Conservation (phyloP, 2,888 invertebrate genomes). For the Drosophila recens region DNA sequence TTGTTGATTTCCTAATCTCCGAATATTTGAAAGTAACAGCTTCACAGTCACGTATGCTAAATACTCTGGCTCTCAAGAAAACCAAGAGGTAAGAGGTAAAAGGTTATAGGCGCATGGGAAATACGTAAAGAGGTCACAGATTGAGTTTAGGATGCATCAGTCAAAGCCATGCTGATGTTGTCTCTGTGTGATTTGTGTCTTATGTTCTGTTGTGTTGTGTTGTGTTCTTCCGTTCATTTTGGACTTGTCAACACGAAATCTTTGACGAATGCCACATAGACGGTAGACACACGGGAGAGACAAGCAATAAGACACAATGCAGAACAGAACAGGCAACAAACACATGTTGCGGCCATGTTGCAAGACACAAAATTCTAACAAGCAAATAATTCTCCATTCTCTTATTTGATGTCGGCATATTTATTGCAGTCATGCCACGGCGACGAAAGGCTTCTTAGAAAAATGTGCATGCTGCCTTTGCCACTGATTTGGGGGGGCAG, state of each 20-base stretch:
- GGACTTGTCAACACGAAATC: slow-evolving; percentile 56
- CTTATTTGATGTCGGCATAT: slow-evolving; percentile 57
- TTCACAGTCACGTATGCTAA: slow-evolving; percentile 6
- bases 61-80: neutral
- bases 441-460: slow-evolving; percentile 77
- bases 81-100: slow-evolving; percentile 32
- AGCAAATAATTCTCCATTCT: slow-evolving; percentile 74
- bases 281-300: slow-evolving; percentile 8
- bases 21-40: slow-evolving; percentile 4
- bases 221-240: slow-evolving; percentile 32
- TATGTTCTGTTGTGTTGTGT: slow-evolving; percentile 11
- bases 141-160: slow-evolving; percentile 24
- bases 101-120: slow-evolving; percentile 36
- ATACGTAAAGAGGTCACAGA: slow-evolving; percentile 27
- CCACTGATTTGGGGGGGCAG: slow-evolving; percentile 11
- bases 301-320: slow-evolving; percentile 8
- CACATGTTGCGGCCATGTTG: slow-evolving; percentile 63
- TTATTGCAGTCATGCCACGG: slow-evolving; percentile 66
- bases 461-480: slow-evolving; percentile 39
- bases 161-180: slow-evolving; percentile 16
- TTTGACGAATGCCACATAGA: slow-evolving; percentile 53
- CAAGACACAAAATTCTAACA: slow-evolving; percentile 68
- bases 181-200: slow-evolving; percentile 9
- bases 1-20: neutral
- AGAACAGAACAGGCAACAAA: slow-evolving; percentile 14